Percentiles rank a stretch among this genome's conserved stretches.
phyloP scores from a whole-genome alignment of 2,797 vertebrate genomes.

The Pampus argenteus region DNA sequence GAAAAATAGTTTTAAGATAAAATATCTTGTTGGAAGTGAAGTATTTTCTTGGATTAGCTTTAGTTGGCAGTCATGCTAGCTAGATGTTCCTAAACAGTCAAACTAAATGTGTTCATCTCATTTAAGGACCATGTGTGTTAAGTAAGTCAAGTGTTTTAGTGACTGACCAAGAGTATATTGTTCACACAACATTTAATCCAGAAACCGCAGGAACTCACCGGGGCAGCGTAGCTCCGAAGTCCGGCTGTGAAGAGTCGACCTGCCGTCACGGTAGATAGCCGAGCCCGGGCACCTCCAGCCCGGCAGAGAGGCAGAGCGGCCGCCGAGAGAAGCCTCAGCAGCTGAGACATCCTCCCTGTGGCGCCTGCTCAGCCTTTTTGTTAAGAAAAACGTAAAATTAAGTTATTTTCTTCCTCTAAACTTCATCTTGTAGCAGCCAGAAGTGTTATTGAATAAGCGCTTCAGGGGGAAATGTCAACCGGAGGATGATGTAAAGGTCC shows the following conservation, averaged over 20 bases:
- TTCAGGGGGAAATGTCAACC: conserved; percentile 60
- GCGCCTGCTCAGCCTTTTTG: background rate
- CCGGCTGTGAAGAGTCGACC: conserved; percentile 33
- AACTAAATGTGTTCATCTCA: rapidly evolving
- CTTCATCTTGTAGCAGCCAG: background rate
- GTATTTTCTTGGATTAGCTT: background rate
- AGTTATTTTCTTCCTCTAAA: background rate
- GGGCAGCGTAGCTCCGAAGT: background rate
- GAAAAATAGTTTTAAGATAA: rapidly evolving
- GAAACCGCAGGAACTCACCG: conserved; percentile 44
- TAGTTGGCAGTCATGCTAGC: background rate
- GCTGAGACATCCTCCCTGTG: conserved; percentile 70
- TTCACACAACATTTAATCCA: background rate
- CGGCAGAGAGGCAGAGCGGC: conserved; percentile 59
- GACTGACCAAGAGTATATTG: rapidly evolving
- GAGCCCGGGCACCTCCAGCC: conserved; percentile 53
- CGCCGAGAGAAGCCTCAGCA: conserved; percentile 78
- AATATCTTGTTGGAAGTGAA: rapidly evolving
- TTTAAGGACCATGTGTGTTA: rapidly evolving
- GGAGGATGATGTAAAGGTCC: conserved; percentile 42
- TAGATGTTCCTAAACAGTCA: rapidly evolving
- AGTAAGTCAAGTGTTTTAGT: rapidly evolving
- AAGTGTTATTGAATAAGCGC: conserved; percentile 55
- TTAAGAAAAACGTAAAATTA: background rate
- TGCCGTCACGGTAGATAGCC: conserved; percentile 35